These are phyloP conservation scores for Hemichromis elongatus DNA, from an alignment of 2,113 vertebrate genomes.

Conservation along the genomic window DNA sequence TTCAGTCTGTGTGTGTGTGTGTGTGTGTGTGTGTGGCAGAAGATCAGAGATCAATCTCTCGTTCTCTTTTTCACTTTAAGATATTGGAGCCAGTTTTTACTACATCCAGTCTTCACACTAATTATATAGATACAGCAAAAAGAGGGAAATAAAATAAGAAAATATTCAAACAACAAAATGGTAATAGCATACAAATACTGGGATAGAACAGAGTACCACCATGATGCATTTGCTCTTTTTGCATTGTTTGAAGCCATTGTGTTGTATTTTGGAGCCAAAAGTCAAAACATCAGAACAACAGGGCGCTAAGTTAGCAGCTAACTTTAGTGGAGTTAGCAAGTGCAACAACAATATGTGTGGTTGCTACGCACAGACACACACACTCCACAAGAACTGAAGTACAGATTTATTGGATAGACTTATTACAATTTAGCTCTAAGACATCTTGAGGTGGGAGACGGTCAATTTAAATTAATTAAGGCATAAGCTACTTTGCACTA, in stretches of 20 bases:
- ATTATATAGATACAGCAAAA: background rate
- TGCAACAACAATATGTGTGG: background rate
- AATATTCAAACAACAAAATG: background rate
- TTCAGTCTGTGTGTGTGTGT: background rate
- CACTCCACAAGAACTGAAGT: background rate
- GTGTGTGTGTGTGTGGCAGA: background rate
- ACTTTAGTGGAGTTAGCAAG: background rate
- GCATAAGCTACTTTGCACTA: background rate
- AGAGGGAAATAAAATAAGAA: background rate
- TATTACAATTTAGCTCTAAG: background rate
- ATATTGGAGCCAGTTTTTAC: background rate
- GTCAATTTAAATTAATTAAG: background rate
- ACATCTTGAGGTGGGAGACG: background rate
- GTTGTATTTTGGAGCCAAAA: background rate
- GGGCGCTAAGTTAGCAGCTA: background rate
- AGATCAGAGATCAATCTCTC: constrained; percentile 10
- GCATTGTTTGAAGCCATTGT: background rate
- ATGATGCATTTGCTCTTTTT: background rate
- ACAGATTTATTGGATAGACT: background rate
- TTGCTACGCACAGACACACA: background rate
- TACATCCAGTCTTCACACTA: background rate
- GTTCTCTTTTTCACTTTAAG: background rate
- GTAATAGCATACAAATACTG: background rate
- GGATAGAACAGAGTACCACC: background rate
- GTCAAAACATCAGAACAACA: background rate